phyloP scores from a whole-genome alignment of 2,113 vertebrate genomes.

The Sinosuthora webbiana region DNA sequence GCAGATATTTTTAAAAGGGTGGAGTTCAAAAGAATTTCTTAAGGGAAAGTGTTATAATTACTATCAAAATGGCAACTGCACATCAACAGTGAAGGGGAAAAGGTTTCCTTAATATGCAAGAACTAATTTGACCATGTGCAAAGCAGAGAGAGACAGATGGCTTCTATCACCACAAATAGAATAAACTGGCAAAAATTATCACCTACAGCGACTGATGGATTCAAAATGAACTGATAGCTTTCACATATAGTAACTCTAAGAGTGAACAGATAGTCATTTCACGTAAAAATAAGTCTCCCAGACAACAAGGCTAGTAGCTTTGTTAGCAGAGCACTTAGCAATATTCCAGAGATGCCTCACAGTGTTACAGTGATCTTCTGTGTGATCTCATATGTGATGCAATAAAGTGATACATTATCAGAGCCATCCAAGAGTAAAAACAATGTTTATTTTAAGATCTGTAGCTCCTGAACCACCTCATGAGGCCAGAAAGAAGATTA shows the following conservation, averaged over 20 bases:
- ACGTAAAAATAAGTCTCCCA: not conserved
- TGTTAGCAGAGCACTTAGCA: not conserved
- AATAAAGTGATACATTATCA: not conserved
- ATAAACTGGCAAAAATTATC: constrained; percentile 31
- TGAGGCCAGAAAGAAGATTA: not conserved
- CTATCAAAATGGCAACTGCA: not conserved
- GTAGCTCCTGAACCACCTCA: not conserved
- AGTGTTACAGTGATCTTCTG: not conserved
- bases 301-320: not conserved
- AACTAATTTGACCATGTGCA: not conserved
- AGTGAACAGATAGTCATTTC: not conserved
- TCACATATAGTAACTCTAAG: not conserved
- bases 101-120: not conserved
- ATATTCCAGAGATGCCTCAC: not conserved
- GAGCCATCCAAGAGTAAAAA: not conserved
- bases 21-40: constrained; percentile 2
- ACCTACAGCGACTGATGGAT: not conserved
- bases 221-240: not conserved
- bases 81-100: not conserved
- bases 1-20: not conserved
- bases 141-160: constrained; percentile 5
- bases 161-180: constrained; percentile 37
- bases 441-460: not conserved
- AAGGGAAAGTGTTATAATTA: not conserved
- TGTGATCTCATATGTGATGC: not conserved